A percentile compares a stretch with the other conserved stretches of the same genome.
Conservation (phyloP, 1,140 invertebrate genomes). For the Papilio helenus region DNA sequence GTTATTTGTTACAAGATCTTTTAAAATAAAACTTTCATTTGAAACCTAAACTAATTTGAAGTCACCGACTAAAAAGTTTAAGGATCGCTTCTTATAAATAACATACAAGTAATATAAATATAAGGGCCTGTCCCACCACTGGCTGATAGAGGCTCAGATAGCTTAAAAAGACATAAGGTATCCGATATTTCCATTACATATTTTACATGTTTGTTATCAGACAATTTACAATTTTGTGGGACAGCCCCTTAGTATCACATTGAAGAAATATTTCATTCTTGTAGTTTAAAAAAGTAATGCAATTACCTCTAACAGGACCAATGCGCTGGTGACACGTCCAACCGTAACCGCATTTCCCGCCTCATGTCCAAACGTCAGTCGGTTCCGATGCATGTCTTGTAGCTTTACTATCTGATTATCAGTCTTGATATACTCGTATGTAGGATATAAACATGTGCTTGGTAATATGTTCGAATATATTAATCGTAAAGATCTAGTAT, state of each 20-base stretch:
- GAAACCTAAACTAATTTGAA: too few relatives aligned
- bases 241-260: background rate
- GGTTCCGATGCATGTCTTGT: background rate
- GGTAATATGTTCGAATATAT: background rate
- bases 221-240: too few relatives aligned
- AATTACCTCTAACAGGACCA: background rate
- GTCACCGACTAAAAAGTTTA: too few relatives aligned
- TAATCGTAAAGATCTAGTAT: background rate
- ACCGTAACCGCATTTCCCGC: background rate
- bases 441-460: background rate
- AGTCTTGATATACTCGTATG: background rate
- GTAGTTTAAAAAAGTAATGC: background rate
- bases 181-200: too few relatives aligned
- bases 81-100: too few relatives aligned
- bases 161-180: too few relatives aligned
- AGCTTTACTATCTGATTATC: background rate
- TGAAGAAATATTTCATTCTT: background rate
- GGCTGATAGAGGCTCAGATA: too few relatives aligned
- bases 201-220: too few relatives aligned
- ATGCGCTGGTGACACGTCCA: background rate
- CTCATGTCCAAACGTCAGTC: background rate
- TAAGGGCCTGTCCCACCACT: too few relatives aligned
- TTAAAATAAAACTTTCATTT: too few relatives aligned
- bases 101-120: too few relatives aligned
- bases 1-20: too few relatives aligned